Conservation (phyloP, 92 coral and sea anemone genomes). For the Zoanthus sociatus region DNA sequence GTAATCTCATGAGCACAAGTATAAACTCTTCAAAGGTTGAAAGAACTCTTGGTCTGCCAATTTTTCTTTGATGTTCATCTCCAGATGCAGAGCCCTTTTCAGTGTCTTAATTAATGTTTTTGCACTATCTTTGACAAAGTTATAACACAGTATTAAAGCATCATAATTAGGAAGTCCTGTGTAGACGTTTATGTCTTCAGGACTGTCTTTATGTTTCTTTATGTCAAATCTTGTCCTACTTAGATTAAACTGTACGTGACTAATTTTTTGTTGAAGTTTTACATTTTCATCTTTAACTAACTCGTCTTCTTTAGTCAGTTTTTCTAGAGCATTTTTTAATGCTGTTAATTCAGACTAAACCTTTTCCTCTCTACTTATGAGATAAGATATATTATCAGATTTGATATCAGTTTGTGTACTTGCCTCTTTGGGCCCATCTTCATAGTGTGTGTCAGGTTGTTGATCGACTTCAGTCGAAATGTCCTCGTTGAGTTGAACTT, state of each 20-base stretch:
- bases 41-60: conserved; percentile 26
- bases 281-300: conserved; percentile 35
- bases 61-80: conserved; percentile 9
- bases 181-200: conserved; percentile 60
- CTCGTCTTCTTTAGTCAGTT: conserved; percentile 37
- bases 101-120: conserved; percentile 58
- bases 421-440: not conserved
- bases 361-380: not conserved
- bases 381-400: no score
- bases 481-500: not conserved
- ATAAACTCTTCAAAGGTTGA: conserved; percentile 50
- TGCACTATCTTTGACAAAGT: conserved; percentile 39
- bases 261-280: conserved; percentile 20
- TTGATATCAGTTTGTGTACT: not conserved
- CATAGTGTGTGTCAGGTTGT: not conserved
- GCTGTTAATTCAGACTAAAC: not conserved
- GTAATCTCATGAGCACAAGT: conserved; percentile 56
- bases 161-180: conserved; percentile 62
- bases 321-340: conserved; percentile 22
- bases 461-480: not conserved
- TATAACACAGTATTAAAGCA: conserved; percentile 30
- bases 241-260: not conserved
- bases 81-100: conserved; percentile 43
- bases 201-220: conserved; percentile 51
- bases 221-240: conserved; percentile 49